These are phyloP conservation scores for Malacosoma neustria DNA, from an alignment of 2,888 invertebrate species.

Conservation along the genomic window DNA sequence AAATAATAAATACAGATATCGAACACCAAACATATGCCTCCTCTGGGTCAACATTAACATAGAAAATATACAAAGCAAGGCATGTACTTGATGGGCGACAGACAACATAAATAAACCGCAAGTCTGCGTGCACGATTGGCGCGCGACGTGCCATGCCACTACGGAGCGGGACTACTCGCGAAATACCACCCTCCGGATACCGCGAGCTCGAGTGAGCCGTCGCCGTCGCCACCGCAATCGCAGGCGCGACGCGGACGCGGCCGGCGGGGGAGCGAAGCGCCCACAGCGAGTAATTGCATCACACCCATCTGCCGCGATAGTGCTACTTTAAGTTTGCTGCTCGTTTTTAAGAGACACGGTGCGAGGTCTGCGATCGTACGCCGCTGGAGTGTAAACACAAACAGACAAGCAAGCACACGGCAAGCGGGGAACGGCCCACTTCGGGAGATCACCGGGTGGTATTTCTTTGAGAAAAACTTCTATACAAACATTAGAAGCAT, in stretches of 20 bases:
- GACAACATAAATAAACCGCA: conserved; percentile 5
- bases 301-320: not conserved
- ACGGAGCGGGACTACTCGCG: conserved; percentile 58
- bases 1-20: conserved; percentile 22
- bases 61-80: conserved; percentile 19
- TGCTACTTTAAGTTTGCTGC: conserved; percentile 33
- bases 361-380: conserved; percentile 4
- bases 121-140: conserved; percentile 19
- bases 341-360: conserved; percentile 30
- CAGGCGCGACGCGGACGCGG: not conserved
- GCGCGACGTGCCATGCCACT: conserved; percentile 41
- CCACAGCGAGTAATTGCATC: not conserved
- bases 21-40: conserved; percentile 14
- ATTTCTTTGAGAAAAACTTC: conserved; percentile 45
- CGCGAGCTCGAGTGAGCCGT: conserved; percentile 6
- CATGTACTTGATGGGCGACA: not conserved
- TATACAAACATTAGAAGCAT: conserved; percentile 59
- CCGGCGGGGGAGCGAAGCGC: too few relatives aligned
- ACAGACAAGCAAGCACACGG: conserved; percentile 15
- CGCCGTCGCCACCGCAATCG: not conserved
- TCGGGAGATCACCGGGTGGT: conserved; percentile 50
- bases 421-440: conserved; percentile 19
- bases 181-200: conserved; percentile 62
- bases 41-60: conserved; percentile 1
- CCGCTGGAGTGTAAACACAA: not conserved